phyloP scores from a whole-genome alignment of 2,888 invertebrate species.

The Agriotes lineatus region DNA sequence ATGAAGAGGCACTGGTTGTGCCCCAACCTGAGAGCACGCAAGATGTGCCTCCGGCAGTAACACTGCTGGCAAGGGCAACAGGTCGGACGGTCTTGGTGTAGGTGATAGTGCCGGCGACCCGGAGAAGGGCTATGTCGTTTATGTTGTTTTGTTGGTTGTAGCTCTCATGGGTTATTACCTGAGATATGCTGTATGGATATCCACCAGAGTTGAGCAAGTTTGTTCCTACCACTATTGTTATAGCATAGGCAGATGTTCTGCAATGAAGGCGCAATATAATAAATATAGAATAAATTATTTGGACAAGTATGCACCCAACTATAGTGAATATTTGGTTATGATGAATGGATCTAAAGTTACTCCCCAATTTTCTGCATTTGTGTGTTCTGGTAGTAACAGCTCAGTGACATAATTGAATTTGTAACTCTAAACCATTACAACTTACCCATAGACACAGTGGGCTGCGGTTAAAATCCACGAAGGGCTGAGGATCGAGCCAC shows the following conservation, averaged over 20 bases:
- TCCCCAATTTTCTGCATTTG: neutral
- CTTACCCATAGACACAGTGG: constrained; percentile 29
- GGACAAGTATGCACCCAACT: neutral
- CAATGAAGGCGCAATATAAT: neutral
- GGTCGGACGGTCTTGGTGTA: constrained; percentile 6
- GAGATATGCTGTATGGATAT: constrained; percentile 61
- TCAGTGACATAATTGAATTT: neutral
- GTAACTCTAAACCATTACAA: neutral
- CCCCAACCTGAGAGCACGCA: constrained; percentile 47
- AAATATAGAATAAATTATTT: neutral
- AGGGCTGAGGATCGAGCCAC: constrained; percentile 46
- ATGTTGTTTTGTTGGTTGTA: constrained; percentile 59
- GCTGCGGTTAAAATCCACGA: constrained; percentile 54
- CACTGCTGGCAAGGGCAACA: neutral
- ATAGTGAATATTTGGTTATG: no score
- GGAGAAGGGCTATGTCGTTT: constrained; percentile 49
- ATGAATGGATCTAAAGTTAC: neutral
- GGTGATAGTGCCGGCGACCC: constrained; percentile 24
- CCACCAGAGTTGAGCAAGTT: constrained; percentile 66
- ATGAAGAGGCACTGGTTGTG: constrained; percentile 67
- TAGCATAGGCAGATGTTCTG: neutral
- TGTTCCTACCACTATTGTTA: constrained; percentile 67
- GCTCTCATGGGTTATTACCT: constrained; percentile 64
- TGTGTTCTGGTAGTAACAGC: neutral
- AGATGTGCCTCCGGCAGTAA: constrained; percentile 15